Base-by-base conservation (phyloP, 2,797 vertebrate genomes). In the Crocodylus rhombifer region DNA sequence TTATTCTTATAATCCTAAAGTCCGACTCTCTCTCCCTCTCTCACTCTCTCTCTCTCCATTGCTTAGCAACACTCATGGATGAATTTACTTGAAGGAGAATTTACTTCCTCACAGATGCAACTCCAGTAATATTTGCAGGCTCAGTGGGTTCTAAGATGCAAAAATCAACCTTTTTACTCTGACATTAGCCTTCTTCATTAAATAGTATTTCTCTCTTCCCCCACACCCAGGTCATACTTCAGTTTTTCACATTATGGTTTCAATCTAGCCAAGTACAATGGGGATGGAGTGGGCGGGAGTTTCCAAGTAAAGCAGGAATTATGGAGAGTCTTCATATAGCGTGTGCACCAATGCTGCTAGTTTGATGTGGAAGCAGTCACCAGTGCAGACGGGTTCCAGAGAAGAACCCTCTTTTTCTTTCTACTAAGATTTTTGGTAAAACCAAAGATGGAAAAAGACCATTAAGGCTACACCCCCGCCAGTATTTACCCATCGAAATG, bases 41-140 rank as follows among this genome's bases (percentile, higher is more conserved):
- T 94, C 0, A 21, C 10, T 51, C 85, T 77, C 96, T 86, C 96
- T 86, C 91, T 94, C 80, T 96, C 73, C 88, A 98, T 97, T 96
- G 97, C 97, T 97, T 98, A 97, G 97, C 97, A 98, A 97, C 97
- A 95, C 88, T 95, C 92, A 84, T 91, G 96, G 93, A 92, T 95
- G 96, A 95, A 92, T 82, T 97, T 93, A 25, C 83, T 96, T 92
- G 95, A 93, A 94, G 84, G 86, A 94, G 74, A 93, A 92, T 92
- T 82, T 51, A 51, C 42, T 95, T 92, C 86, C 93, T 95, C 92
- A 94, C 94, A 97, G 92, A 95, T 96, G 94, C 93, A 92, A 89
- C 92, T 96, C 95, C 92, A 81, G 88, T 67, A 88, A 87, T 92
- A 92, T 96, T 95, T 95, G 83, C 61, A 89, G 77, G 89, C 93